phyloP scores from a whole-genome alignment of 1,140 invertebrate species.

The Aradophagus sp. region DNA sequence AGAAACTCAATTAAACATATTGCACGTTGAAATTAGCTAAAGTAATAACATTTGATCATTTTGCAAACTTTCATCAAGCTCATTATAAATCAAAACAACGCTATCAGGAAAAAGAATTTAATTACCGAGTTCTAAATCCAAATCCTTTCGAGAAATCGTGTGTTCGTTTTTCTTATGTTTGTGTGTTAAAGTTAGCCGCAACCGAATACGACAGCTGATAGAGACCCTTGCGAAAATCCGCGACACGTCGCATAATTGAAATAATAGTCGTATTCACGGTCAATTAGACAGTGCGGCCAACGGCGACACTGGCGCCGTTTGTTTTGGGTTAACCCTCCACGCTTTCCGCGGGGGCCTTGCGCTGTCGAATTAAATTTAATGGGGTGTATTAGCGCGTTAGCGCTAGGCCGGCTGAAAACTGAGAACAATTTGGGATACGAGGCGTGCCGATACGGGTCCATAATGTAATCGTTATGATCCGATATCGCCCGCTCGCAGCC shows the following conservation, averaged over 20 bases:
- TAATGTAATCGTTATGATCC: conserved; percentile 65
- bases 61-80: too few species aligned
- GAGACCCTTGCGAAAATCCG: conserved; percentile 26
- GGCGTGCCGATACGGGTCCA: conserved; percentile 51
- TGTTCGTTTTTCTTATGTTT: too few species aligned
- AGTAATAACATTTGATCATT: too few species aligned
- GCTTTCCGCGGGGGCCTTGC: conserved; percentile 13
- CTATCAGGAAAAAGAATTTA: too few species aligned
- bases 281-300: conserved; percentile 48
- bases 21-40: too few species aligned
- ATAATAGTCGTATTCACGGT: conserved; percentile 53
- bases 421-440: conserved; percentile 54
- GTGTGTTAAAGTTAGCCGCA: too few species aligned
- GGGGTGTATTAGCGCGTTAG: conserved; percentile 64
- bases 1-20: too few species aligned
- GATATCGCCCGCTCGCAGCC: conserved; percentile 55
- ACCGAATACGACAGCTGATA: neutral
- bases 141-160: too few species aligned
- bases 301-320: conserved; percentile 31
- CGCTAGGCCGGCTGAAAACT: conserved; percentile 49
- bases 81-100: too few species aligned
- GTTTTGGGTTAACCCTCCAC: conserved; percentile 46
- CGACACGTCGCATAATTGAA: conserved; percentile 46
- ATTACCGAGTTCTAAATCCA: too few species aligned
- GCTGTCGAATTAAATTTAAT: conserved; percentile 68